Evolutionary conservation across 2,113 vertebrate species (phyloP).

Genomic region (Sialia sialis): DNA sequence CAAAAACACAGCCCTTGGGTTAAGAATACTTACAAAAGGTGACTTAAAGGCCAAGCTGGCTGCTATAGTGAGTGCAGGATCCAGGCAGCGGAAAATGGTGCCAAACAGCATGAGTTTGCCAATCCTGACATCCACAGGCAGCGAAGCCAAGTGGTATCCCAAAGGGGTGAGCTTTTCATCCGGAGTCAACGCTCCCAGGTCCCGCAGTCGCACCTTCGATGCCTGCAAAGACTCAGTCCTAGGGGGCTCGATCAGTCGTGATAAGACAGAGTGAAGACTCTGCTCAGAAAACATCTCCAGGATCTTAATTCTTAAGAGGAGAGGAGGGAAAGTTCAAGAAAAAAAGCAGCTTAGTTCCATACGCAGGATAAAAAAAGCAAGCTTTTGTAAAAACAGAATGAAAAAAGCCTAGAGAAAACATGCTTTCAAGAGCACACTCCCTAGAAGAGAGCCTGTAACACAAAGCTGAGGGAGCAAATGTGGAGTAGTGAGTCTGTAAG

Average conservation of each 20-base stretch:
- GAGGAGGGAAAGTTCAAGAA: background rate
- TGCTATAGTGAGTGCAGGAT: slow-evolving; percentile 94
- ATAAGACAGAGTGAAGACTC: slow-evolving; percentile 84
- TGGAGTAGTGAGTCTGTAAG: background rate
- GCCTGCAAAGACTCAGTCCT: slow-evolving; percentile 76
- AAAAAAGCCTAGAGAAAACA: background rate
- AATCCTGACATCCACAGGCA: slow-evolving; percentile 95
- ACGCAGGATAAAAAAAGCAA: background rate
- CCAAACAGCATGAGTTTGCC: slow-evolving; percentile 97
- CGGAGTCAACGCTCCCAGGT: slow-evolving; percentile 86
- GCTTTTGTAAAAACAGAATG: background rate
- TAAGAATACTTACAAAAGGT: slow-evolving; percentile 86
- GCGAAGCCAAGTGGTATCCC: slow-evolving; percentile 93
- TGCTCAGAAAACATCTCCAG: slow-evolving; percentile 87
- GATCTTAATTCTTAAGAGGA: slow-evolving; percentile 86
- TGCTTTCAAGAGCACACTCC: background rate
- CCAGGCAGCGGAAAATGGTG: slow-evolving; percentile 95
- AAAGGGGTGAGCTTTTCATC: slow-evolving; percentile 91
- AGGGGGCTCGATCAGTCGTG: slow-evolving; percentile 90
- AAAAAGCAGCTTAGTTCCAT: background rate
- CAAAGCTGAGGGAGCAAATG: background rate
- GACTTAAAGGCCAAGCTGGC: slow-evolving; percentile 95
- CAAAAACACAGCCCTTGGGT: background rate
- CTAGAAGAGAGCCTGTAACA: background rate
- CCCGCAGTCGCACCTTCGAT: slow-evolving; percentile 87